Percentiles rank a stretch among this genome's conserved stretches.
Evolutionary conservation across 2,797 vertebrate genomes (phyloP).

Genomic region (Garrulus glandarius): DNA sequence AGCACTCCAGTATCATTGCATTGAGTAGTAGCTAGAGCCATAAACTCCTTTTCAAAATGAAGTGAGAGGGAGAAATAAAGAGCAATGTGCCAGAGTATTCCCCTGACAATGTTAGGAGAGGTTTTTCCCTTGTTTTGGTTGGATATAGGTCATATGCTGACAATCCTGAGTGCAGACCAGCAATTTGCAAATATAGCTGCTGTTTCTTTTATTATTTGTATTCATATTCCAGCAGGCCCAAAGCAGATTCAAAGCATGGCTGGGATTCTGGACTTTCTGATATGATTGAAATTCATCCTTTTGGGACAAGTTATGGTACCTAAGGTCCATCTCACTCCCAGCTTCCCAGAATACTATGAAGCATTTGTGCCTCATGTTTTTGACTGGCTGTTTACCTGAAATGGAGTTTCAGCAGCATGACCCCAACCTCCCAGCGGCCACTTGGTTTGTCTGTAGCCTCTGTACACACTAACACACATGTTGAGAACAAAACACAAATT

Average conservation of each 20-base stretch:
- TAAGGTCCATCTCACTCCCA: not conserved
- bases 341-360: not conserved
- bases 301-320: not conserved
- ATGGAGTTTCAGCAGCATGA: not conserved
- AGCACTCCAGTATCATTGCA: not conserved
- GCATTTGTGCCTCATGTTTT: not conserved
- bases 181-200: not conserved
- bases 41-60: not conserved
- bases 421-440: fast-evolving
- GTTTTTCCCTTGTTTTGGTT: not conserved
- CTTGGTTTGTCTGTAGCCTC: not conserved
- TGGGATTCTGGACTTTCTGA: not conserved
- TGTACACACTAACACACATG: not conserved
- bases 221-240: not conserved
- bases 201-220: not conserved
- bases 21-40: not conserved
- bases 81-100: not conserved
- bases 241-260: not conserved
- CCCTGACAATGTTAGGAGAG: not conserved
- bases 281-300: not conserved
- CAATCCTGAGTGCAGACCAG: not conserved
- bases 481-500: not conserved
- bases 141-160: not conserved
- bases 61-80: not conserved
- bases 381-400: not conserved